Evolutionary conservation across 2,797 vertebrate species (phyloP).

Genomic region (Gymnocypris eckloni): DNA sequence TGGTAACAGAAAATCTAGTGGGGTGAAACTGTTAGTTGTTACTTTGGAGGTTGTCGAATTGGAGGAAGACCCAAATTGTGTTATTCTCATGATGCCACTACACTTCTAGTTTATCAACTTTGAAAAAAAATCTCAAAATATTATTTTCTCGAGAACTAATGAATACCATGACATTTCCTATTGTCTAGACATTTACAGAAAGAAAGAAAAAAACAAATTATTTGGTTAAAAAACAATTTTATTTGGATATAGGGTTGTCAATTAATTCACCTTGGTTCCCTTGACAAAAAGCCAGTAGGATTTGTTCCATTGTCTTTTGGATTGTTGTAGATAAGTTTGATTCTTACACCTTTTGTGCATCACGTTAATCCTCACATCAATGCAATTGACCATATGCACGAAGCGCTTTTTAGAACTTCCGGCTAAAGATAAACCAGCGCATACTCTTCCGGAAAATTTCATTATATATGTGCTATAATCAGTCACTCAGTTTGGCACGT

Average conservation of each 20-base stretch:
- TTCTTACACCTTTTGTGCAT: too few species aligned
- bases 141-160: not conserved
- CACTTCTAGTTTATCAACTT: not conserved
- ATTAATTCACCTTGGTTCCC: not conserved
- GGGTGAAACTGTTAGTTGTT: not conserved
- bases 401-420: too few species aligned
- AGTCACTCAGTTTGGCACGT: too few species aligned
- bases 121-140: too few species aligned
- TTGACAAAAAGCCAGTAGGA: not conserved
- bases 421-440: too few species aligned
- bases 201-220: not conserved
- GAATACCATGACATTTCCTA: not conserved
- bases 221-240: not conserved
- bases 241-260: not conserved
- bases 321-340: not conserved
- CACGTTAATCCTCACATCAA: too few species aligned
- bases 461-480: too few species aligned
- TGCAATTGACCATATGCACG: too few species aligned
- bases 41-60: not conserved
- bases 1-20: not conserved
- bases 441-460: too few species aligned
- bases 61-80: not conserved
- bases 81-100: not conserved
- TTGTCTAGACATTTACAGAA: not conserved
- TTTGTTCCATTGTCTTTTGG: not conserved